phyloP scores from a whole-genome alignment of 2,888 invertebrate genomes.

The Tenthredo amoena region DNA sequence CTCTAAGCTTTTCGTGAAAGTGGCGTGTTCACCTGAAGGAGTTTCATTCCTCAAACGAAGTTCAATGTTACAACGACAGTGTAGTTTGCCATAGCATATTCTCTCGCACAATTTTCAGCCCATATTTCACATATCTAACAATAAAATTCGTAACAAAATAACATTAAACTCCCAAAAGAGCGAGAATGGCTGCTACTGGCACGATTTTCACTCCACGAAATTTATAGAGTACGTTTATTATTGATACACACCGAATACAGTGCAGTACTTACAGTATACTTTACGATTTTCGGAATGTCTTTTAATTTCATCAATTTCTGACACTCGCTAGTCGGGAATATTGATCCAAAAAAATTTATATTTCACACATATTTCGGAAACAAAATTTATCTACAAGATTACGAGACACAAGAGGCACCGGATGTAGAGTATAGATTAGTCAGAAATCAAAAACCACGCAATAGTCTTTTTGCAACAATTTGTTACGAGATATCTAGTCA shows the following conservation, averaged over 20 bases:
- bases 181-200: too few species aligned
- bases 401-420: background rate
- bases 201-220: too few species aligned
- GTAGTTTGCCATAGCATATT: background rate
- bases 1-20: background rate
- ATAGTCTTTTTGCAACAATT: background rate
- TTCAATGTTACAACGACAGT: conserved; percentile 2
- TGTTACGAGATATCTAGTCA: background rate
- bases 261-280: too few species aligned
- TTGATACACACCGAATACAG: too few species aligned
- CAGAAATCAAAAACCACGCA: background rate
- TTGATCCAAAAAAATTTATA: too few species aligned
- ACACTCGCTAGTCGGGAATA: too few species aligned
- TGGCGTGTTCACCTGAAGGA: background rate
- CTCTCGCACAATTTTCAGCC: background rate
- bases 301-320: too few species aligned
- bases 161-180: background rate
- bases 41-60: background rate
- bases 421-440: background rate
- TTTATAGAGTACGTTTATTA: too few species aligned
- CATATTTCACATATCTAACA: background rate
- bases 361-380: too few species aligned
- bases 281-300: too few species aligned
- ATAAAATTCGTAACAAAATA: background rate
- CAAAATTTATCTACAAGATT: background rate